Evolutionary conservation across 2,888 invertebrate genomes (phyloP).

Genomic region (Pristionchus maxplancki): DNA sequence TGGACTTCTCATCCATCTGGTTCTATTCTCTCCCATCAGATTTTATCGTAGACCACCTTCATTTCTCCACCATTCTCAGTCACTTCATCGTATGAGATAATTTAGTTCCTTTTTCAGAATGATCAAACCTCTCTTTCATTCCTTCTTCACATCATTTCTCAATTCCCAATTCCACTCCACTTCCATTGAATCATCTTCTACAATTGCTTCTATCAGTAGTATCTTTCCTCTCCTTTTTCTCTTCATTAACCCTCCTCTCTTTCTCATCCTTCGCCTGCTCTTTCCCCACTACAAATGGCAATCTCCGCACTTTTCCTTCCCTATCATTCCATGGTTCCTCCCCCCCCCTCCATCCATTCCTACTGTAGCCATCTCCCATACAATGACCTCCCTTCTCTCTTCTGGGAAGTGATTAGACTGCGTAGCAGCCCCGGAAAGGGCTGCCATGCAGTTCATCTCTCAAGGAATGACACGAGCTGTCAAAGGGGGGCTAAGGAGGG

Average conservation of each 20-base stretch:
- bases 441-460: slow-evolving; percentile 12
- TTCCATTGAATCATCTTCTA: not conserved
- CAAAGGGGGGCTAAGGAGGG: not conserved
- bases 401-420: slow-evolving; percentile 12
- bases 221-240: not conserved
- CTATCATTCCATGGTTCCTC: slow-evolving; percentile 18
- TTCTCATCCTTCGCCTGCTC: not conserved
- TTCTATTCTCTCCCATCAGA: no score
- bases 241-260: not conserved
- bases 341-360: not conserved
- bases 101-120: not conserved
- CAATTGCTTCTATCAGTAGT: not conserved
- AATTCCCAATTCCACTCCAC: not conserved
- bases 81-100: not conserved
- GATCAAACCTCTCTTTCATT: not conserved
- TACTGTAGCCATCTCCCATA: not conserved
- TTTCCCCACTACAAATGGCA: slow-evolving; percentile 22
- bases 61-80: no score
- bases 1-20: no score
- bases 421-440: not conserved
- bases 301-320: slow-evolving; percentile 22
- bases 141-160: slow-evolving; percentile 13
- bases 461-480: slow-evolving; percentile 32
- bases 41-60: no score
- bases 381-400: slow-evolving; percentile 9